Evolutionary conservation across 2,888 invertebrate species (phyloP), one percentile per base, ranked within the genome.

Genomic region (Theristus sp.): DNA sequence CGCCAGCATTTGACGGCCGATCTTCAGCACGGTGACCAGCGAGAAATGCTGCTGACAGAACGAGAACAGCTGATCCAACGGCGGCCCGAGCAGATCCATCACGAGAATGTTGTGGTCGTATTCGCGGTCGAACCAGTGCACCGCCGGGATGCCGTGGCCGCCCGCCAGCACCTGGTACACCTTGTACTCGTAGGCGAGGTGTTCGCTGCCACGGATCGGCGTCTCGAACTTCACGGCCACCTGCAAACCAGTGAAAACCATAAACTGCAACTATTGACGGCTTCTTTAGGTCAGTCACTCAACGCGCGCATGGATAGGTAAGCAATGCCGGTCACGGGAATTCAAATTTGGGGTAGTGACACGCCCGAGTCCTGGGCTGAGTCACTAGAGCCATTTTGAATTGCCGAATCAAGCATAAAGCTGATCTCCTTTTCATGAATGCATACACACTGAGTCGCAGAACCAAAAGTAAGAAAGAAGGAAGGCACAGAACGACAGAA

Each of bases 171-270:
- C 49, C 24, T 49, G 49, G 49, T 49, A 49, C 20, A 49, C 49
- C 31, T 67, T 65, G 61, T 63, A 64, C 58, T 67, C 67, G 61
- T 68, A 66, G 30, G 62, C 61, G 56, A 67, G 55, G 47, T 67
- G 68, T 46, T 64, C 64, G 56, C 66, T 61, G 22, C 60, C 56
- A 6, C 17, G 17, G 13, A 54, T 25, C 2, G 54, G 54, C 26
- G 63, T 62, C 55, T 68, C 68, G 58, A 68, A 68, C 56, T 68
- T 68, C 38, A 68, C 64, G 27, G 68, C 68, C n/a, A 68, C 68
- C 20, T 63, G 61, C 20, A 49, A 49, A 17, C 38, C 49, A 49
- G 49, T n/a, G 3, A 49, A n/a, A 49, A 49, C n/a, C 13, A 49
- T 49, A 49, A 49, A 17, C n/a, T n/a, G n/a, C n/a, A n/a, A n/a